Evolutionary conservation across 2,797 vertebrate genomes (phyloP), one percentile per base, ranked within the genome.

Genomic region (Petrocephalus sullivani): DNA sequence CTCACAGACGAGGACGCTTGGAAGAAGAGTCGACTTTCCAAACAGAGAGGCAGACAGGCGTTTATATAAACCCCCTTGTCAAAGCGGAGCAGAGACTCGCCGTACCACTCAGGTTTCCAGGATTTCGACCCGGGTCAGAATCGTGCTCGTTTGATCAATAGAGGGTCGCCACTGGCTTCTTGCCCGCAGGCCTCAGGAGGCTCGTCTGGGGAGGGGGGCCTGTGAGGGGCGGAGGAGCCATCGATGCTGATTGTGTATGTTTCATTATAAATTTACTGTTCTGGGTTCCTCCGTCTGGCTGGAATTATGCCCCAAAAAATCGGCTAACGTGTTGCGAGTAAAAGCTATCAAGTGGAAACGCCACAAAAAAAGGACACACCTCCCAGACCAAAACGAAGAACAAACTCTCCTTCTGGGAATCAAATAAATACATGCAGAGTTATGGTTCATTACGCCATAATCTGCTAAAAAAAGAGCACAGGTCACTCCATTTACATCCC

Each of bases 241-340:
- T 75, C 12, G 21, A 23, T 7, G 21, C 61, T 28, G 61, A n/a
- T 5, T 23, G 61, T 8, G 2, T 87, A 89, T 92, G 92, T 94
- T 93, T 93, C 91, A 87, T 64, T 91, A 87, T 54, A 87, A 90
- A 87, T 90, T 92, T 90, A 88, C 91, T 3, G 12, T 83, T 83
- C 88, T 75, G 89, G 92, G 75, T 88, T 8, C 87, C 58, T 78
- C 86, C 81, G 85, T 37, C 89, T 90, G 87, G 88, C 71, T 93
- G 91, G 91, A 93, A 91, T 91, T 91, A 88, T 54, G 88, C 89
- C 92, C 90, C 78, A 28, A 93, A 89, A 94, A 92, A 92, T 89
- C 89, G 90, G 91, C 92, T 89, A 91, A 93, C 94, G 92, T 93
- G 92, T 93, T 93, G 89, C 83, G 64, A 60, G 87, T 87, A 53